A percentile compares a stretch with the other conserved stretches of the same genome.
These are phyloP conservation scores for Phoeniculus purpureus DNA, from an alignment of 2,797 vertebrate genomes.

Conservation along the genomic window DNA sequence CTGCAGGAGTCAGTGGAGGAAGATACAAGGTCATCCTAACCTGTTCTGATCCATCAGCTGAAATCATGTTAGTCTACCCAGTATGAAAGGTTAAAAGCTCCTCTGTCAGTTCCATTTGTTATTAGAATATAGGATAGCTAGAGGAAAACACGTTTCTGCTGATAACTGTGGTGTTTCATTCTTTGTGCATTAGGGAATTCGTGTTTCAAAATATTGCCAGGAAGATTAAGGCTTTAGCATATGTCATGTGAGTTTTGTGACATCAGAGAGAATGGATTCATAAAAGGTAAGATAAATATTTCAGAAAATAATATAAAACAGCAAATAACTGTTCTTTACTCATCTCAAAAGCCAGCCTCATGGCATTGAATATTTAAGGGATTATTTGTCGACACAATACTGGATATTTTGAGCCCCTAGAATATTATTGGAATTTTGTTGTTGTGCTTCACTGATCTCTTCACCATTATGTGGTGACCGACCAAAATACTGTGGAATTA, in stretches of 20 bases:
- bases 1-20: not conserved
- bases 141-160: slow-evolving; percentile 59
- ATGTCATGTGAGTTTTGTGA: not conserved
- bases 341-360: not conserved
- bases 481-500: too few species aligned
- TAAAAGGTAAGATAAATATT: not conserved
- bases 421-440: not conserved
- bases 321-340: not conserved
- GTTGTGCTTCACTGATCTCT: too few species aligned
- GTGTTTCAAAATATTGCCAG: slow-evolving; percentile 28
- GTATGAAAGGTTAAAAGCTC: slow-evolving; percentile 73
- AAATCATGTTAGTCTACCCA: slow-evolving; percentile 62
- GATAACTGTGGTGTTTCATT: slow-evolving; percentile 35
- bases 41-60: slow-evolving; percentile 63
- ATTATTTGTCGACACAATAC: not conserved
- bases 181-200: slow-evolving; percentile 9
- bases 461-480: too few species aligned
- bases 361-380: not conserved
- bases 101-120: slow-evolving; percentile 70
- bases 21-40: slow-evolving; percentile 57
- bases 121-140: slow-evolving; percentile 43
- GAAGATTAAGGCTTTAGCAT: slow-evolving; percentile 7
- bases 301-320: not conserved
- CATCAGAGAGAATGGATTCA: not conserved
- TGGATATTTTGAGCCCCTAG: not conserved